Base-by-base conservation (phyloP, 2,888 invertebrate genomes). In the Acanthosepion lycidas region DNA sequence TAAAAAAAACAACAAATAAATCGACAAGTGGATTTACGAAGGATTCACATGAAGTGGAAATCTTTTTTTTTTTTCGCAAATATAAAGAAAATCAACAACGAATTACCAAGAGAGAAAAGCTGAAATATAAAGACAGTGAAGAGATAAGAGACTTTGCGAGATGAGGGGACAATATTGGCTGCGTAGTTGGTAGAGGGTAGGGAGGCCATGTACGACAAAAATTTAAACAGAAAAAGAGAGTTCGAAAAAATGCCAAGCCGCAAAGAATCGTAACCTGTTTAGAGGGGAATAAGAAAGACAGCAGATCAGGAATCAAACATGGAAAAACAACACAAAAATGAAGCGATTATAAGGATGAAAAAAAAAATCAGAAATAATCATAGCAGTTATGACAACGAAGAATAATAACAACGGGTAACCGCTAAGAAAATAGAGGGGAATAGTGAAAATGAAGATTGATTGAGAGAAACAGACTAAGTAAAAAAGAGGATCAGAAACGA, bases 231-330 rank as follows among this genome's bases (percentile, higher is more conserved):
- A 8, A 78, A 78, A 78, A 78, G 28, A 78, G 78, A 59, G 59
- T 23, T 78, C 2, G 8, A 78, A 28, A 64, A 78, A 78, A 78
- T 78, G 78, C 6, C 9, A 78, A 59, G 12, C 9, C n/a, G 3
- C n/a, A 78, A 78, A 78, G n/a, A 78, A 78, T 78, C 28, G 78
- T 78, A n/a, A 78, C 78, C n/a, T 78, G 78, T 78, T 78, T n/a
- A 28, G 78, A n/a, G n/a, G n/a, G n/a, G n/a, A n/a, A 78, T n/a
- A 28, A 78, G 78, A 78, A 78, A 78, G 78, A 78, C 78, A 78
- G 78, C 78, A n/a, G 78, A 78, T 78, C 78, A 78, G 78, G 8
- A 78, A n/a, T 8, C 78, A 78, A 28, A 78, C 78, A 78, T n/a
- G n/a, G 78, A n/a, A 78, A 78, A 78, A 78, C 28, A n/a, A 3